A percentile compares a stretch with the other conserved stretches of the same genome.
Conservation (phyloP, 1,140 invertebrate species). For the Drosophila yakuba region DNA sequence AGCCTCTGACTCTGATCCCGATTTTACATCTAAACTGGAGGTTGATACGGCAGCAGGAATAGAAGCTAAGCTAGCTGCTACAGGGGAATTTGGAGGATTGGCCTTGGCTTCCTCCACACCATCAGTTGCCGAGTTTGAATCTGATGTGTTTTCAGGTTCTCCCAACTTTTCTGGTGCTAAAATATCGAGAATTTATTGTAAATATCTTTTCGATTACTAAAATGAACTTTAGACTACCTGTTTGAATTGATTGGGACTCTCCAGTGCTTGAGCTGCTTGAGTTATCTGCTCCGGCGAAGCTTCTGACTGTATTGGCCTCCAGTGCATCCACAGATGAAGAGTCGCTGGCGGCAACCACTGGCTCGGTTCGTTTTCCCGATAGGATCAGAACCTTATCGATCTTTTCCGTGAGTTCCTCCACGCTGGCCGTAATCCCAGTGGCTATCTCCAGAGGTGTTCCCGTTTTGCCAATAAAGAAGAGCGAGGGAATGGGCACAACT, state of each 20-base stretch:
- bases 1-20: neutral
- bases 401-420: constrained; percentile 85
- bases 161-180: neutral
- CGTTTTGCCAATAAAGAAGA: constrained; percentile 93
- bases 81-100: neutral
- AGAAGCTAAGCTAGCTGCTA: neutral
- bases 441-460: constrained; percentile 91
- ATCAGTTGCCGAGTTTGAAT: neutral
- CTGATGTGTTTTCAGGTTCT: neutral
- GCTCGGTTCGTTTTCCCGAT: constrained; percentile 64
- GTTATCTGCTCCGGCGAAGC: constrained; percentile 53
- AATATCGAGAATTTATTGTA: neutral
- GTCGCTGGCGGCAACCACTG: constrained; percentile 60
- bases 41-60: constrained; percentile 4
- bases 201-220: too few species aligned
- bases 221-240: neutral
- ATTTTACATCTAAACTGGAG: constrained; percentile 1
- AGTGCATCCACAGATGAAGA: neutral
- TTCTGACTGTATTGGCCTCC: constrained; percentile 15
- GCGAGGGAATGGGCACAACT: constrained; percentile 91
- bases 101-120: neutral
- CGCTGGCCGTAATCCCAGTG: constrained; percentile 86
- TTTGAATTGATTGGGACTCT: neutral
- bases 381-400: constrained; percentile 85
- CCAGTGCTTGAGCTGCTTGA: constrained; percentile 1